phyloP scores from a whole-genome alignment of 2,888 invertebrate species.

The Hoplodrina ambigua region DNA sequence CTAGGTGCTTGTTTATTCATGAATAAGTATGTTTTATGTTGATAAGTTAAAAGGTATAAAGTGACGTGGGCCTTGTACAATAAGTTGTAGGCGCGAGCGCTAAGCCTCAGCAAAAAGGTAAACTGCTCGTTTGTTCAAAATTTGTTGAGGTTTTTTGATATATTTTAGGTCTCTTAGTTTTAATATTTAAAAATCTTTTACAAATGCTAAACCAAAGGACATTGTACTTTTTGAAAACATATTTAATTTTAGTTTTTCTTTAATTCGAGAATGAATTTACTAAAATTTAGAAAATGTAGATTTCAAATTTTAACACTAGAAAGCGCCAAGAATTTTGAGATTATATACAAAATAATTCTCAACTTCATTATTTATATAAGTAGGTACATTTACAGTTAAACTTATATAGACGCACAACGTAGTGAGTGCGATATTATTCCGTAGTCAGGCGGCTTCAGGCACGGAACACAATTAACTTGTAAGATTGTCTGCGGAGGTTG shows the following conservation, averaged over 20 bases:
- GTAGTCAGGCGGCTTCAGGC: constrained; percentile 87
- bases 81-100: constrained; percentile 37
- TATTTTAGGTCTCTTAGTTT: neutral
- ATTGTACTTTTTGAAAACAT: neutral
- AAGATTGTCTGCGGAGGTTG: constrained; percentile 90
- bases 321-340: neutral
- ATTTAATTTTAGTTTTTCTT: neutral
- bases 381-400: constrained; percentile 49
- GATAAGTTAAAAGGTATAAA: constrained; percentile 60
- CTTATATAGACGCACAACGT: constrained; percentile 60
- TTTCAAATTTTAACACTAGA: neutral
- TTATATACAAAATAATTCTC: constrained; percentile 22
- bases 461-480: constrained; percentile 91
- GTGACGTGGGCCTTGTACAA: constrained; percentile 36
- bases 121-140: constrained; percentile 15
- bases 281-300: neutral
- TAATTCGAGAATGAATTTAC: neutral
- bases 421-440: constrained; percentile 86
- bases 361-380: constrained; percentile 16
- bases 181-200: neutral
- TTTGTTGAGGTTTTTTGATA: constrained; percentile 5
- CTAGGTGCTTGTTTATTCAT: constrained; percentile 67
- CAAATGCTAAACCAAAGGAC: neutral
- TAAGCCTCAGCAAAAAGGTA: constrained; percentile 43
- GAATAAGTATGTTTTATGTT: constrained; percentile 62